Evolutionary conservation across 2,113 vertebrate species (phyloP).

Genomic region (Bothrops jararaca): DNA sequence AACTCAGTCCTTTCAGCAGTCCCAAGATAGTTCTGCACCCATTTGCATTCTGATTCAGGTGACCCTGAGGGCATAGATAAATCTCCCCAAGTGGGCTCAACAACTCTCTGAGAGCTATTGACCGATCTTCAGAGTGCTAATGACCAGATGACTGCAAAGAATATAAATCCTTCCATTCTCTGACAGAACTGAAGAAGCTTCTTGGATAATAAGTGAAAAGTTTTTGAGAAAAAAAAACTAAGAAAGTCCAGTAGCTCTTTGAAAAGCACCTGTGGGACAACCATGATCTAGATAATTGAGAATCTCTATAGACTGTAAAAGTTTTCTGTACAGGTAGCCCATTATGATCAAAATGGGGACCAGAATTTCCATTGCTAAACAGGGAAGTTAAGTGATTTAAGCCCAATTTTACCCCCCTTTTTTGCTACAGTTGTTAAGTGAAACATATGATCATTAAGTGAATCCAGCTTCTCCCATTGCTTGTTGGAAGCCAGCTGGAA

Average conservation of each 20-base stretch:
- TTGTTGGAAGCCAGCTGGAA: background rate
- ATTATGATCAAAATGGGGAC: background rate
- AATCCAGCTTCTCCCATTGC: background rate
- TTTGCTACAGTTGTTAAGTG: background rate
- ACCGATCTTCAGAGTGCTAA: background rate
- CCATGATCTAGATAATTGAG: background rate
- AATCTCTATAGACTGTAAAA: background rate
- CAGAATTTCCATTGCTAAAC: background rate
- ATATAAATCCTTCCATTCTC: background rate
- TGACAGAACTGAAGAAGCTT: background rate
- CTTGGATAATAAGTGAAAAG: no score
- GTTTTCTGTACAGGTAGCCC: background rate
- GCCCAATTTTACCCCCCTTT: background rate
- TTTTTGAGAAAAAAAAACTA: no score
- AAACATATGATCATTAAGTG: background rate
- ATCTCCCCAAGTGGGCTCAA: background rate
- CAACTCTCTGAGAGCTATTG: no score
- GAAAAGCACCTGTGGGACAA: background rate
- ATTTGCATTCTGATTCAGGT: background rate
- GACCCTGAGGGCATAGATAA: no score
- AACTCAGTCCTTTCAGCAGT: no score
- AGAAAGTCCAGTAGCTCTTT: background rate
- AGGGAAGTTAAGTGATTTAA: background rate
- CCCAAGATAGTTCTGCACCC: no score
- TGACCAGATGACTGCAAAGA: background rate